Conservation (phyloP, 2,113 vertebrate species). For the Odontophorus gujanensis region DNA sequence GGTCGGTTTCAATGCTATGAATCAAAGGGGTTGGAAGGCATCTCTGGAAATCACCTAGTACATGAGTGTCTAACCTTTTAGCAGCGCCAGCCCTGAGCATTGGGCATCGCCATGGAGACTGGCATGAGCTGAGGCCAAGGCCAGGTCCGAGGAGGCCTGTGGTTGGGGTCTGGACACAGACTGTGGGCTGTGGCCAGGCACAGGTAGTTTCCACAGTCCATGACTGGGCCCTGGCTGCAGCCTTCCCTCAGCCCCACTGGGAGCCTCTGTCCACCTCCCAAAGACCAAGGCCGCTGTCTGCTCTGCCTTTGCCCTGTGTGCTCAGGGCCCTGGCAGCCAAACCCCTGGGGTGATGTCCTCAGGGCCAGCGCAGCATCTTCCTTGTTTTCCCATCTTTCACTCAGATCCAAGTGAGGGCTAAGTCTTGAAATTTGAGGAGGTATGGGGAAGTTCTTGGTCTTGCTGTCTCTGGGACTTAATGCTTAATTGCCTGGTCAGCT, state of each 20-base stretch:
- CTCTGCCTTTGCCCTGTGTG: background rate
- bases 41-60: too few species aligned
- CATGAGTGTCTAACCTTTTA: too few species aligned
- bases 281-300: background rate
- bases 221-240: background rate
- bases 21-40: too few species aligned
- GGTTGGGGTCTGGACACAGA: background rate
- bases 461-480: background rate
- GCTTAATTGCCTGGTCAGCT: background rate
- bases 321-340: background rate
- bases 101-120: background rate
- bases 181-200: background rate
- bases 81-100: background rate
- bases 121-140: background rate
- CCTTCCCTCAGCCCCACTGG: background rate
- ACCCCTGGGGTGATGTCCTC: background rate
- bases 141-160: background rate
- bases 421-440: background rate
- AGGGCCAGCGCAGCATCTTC: background rate
- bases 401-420: background rate
- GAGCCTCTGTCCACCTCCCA: background rate
- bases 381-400: background rate
- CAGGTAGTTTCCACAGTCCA: background rate
- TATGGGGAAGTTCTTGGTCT: background rate
- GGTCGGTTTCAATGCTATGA: too few species aligned